Percentiles rank a stretch among this genome's conserved stretches.
Conservation (phyloP, 2,797 vertebrate genomes). For the Spinibarbus caldwelli region DNA sequence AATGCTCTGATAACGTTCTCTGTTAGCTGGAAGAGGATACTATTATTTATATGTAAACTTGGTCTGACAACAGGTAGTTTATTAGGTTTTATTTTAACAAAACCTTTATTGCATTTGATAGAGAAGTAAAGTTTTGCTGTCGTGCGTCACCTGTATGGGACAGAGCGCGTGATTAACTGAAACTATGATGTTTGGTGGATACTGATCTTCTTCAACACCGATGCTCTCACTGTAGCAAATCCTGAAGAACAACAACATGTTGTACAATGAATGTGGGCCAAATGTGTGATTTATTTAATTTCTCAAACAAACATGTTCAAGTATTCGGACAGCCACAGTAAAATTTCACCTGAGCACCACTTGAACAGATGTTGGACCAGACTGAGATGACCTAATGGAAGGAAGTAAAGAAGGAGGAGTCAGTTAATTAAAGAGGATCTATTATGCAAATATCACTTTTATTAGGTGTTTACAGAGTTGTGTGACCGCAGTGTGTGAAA, state of each 20-base stretch:
- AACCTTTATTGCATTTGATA: not conserved
- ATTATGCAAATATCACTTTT: too few relatives aligned
- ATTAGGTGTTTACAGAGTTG: too few relatives aligned
- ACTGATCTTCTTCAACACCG: slow-evolving; percentile 85
- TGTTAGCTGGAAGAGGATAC: not conserved
- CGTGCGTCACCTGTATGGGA: slow-evolving; percentile 77
- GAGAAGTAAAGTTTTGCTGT: not conserved
- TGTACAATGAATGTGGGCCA: not conserved
- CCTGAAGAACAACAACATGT: slow-evolving; percentile 62
- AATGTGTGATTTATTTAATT: not conserved
- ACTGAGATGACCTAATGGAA: slow-evolving; percentile 72
- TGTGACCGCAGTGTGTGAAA: too few relatives aligned
- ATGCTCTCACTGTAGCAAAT: slow-evolving; percentile 86
- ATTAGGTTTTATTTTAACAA: not conserved
- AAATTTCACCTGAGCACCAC: slow-evolving; percentile 83
- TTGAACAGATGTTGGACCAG: slow-evolving; percentile 78
- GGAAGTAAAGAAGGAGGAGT: not conserved
- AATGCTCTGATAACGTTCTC: too few relatives aligned
- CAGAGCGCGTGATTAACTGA: slow-evolving; percentile 83
- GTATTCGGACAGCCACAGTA: not conserved
- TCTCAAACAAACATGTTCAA: not conserved
- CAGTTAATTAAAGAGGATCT: too few relatives aligned
- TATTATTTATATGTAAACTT: not conserved
- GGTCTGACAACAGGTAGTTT: not conserved
- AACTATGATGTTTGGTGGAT: slow-evolving; percentile 82